Evolutionary conservation across 2,888 invertebrate species (phyloP).

Genomic region (Drosophila lutescens): DNA sequence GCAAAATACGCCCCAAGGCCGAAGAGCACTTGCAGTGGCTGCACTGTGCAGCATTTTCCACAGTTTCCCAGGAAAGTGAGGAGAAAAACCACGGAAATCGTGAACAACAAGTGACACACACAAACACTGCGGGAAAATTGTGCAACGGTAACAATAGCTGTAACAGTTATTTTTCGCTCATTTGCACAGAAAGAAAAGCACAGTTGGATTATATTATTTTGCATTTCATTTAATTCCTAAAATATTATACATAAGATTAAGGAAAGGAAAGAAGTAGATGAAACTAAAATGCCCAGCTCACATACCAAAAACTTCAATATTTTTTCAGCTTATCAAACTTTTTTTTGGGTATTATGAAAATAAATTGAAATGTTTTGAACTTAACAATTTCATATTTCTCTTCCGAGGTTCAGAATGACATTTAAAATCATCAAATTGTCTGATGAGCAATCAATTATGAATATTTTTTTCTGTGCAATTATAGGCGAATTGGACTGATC

Average conservation of each 20-base stretch:
- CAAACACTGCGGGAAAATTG: constrained; percentile 28
- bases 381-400: not conserved
- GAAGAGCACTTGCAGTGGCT: constrained; percentile 44
- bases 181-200: constrained; percentile 10
- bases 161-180: constrained; percentile 52
- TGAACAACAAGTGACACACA: constrained; percentile 47
- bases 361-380: not conserved
- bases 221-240: not conserved
- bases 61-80: constrained; percentile 42
- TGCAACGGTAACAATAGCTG: constrained; percentile 54
- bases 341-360: not conserved
- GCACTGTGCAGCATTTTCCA: constrained; percentile 10
- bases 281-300: not conserved
- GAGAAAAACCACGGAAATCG: constrained; percentile 48
- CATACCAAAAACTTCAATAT: not conserved
- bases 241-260: not conserved
- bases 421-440: not conserved
- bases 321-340: not conserved
- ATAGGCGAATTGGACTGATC: constrained; percentile 38
- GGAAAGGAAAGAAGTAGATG: too few relatives aligned
- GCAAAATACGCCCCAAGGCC: constrained; percentile 54
- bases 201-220: not conserved
- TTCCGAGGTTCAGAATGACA: not conserved
- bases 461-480: constrained; percentile 2
- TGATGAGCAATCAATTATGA: not conserved